phyloP scores from a whole-genome alignment of 2,113 vertebrate species.

The Thamnaconus septentrionalis region DNA sequence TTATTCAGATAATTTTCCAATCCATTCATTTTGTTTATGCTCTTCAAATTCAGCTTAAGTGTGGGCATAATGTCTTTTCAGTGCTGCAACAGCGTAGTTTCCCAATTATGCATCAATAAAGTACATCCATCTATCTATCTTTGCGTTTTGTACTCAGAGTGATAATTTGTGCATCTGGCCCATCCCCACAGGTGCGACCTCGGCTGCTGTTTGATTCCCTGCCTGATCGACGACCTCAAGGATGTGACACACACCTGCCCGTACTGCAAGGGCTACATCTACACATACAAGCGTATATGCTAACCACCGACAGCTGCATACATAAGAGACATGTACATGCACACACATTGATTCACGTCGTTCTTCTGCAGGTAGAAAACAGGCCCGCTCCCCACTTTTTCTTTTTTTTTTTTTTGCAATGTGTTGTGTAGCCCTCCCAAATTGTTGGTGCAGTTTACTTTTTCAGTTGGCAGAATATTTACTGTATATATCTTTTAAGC shows the following conservation, averaged over 20 bases:
- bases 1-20: too few relatives aligned
- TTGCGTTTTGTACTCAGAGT: neutral
- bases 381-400: constrained; percentile 10
- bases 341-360: constrained; percentile 39
- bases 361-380: constrained; percentile 54
- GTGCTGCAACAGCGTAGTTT: too few relatives aligned
- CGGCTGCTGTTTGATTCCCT: constrained; percentile 97
- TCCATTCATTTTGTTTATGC: too few relatives aligned
- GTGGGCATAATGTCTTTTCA: too few relatives aligned
- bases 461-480: constrained; percentile 48
- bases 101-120: neutral
- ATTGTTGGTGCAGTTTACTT: constrained; percentile 52
- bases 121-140: neutral
- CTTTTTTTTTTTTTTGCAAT: constrained; percentile 39
- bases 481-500: constrained; percentile 48
- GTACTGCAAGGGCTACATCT: constrained; percentile 98
- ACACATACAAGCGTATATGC: constrained; percentile 98
- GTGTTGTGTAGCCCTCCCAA: constrained; percentile 55
- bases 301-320: constrained; percentile 72
- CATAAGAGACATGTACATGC: constrained; percentile 50
- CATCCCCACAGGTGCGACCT: constrained; percentile 85
- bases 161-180: too few relatives aligned
- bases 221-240: constrained; percentile 96
- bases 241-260: constrained; percentile 98
- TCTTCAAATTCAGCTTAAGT: too few relatives aligned